phyloP scores from a whole-genome alignment of 2,888 invertebrate species.

The Phasia obesa region DNA sequence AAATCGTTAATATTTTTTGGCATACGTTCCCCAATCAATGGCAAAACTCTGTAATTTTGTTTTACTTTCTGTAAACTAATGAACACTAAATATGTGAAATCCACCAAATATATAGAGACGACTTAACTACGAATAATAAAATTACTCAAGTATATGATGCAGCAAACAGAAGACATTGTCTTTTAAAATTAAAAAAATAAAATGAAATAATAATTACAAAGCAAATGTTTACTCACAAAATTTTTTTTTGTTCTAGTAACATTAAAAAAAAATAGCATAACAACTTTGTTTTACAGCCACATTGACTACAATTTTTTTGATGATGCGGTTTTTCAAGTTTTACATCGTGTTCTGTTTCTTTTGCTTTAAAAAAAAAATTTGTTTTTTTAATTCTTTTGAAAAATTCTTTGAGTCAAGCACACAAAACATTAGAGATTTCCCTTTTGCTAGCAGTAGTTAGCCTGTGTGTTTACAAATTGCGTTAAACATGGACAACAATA shows the following conservation, averaged over 20 bases:
- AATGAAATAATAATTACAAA: conserved; percentile 41
- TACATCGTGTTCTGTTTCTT: conserved; percentile 14
- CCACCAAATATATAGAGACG: conserved; percentile 13
- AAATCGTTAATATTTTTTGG: too few species aligned
- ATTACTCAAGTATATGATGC: conserved; percentile 21
- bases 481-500: conserved; percentile 33
- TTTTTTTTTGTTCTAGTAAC: neutral
- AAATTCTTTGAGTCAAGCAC: conserved; percentile 5
- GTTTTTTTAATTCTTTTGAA: neutral
- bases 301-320: conserved; percentile 45
- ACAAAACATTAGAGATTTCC: too few species aligned
- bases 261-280: neutral
- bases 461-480: too few species aligned
- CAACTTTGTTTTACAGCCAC: conserved; percentile 37
- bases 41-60: neutral
- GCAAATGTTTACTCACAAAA: conserved; percentile 31
- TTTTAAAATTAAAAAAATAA: neutral
- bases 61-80: conserved; percentile 27
- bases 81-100: conserved; percentile 26
- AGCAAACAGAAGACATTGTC: neutral
- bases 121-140: conserved; percentile 21
- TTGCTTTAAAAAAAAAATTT: too few species aligned
- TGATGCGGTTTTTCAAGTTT: conserved; percentile 56
- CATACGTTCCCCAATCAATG: conserved; percentile 3
- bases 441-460: too few species aligned